Evolutionary conservation across 2,797 vertebrate genomes (phyloP).

Genomic region (Sarcoramphus papa): DNA sequence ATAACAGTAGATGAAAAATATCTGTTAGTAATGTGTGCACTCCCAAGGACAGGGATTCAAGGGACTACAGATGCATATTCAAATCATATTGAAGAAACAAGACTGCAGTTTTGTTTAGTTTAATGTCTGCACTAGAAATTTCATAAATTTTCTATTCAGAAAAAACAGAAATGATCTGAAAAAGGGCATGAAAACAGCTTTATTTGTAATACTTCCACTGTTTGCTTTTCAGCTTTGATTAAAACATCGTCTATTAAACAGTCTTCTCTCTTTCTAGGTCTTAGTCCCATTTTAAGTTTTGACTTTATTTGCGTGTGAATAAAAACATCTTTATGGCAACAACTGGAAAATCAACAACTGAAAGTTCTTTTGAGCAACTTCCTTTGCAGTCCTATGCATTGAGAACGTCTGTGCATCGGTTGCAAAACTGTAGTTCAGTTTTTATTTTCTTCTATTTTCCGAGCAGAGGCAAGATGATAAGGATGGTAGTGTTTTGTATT

Average conservation of each 20-base stretch:
- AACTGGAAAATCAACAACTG: neutral
- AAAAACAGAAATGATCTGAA: neutral
- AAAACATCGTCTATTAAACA: neutral
- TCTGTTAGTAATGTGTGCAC: neutral
- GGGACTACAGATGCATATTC: neutral
- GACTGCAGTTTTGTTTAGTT: neutral
- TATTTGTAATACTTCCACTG: neutral
- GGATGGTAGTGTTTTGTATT: neutral
- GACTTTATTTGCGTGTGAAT: neutral
- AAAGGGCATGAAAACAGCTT: neutral
- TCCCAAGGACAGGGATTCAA: neutral
- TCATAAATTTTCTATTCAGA: neutral
- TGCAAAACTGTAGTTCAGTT: neutral
- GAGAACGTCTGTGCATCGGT: neutral
- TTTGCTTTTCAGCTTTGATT: neutral
- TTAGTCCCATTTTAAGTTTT: neutral
- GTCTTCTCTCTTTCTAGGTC: neutral
- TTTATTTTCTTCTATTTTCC: neutral
- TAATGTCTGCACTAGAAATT: neutral
- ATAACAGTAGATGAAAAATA: neutral
- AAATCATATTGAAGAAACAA: neutral
- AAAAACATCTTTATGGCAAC: neutral
- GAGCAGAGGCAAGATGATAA: neutral
- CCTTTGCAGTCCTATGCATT: neutral
- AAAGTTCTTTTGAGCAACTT: neutral